Conservation (phyloP, 1,140 invertebrate genomes). For the Coelopa frigida region DNA sequence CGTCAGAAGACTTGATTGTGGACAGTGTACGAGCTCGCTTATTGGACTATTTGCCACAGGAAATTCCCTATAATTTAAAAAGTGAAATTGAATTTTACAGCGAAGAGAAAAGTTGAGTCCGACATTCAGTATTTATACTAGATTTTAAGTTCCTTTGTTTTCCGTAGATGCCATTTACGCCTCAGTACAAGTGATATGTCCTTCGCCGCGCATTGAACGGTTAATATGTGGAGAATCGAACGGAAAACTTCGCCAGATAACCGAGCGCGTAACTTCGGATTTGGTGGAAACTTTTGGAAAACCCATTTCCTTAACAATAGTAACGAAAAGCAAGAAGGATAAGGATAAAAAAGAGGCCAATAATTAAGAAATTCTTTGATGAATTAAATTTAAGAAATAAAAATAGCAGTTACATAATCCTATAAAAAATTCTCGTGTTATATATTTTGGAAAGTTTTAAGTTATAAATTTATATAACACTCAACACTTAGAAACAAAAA, state of each 20-base stretch:
- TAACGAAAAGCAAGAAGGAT: conserved; percentile 17
- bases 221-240: conserved; percentile 60
- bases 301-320: conserved; percentile 41
- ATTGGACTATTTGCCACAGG: conserved; percentile 68
- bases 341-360: neutral
- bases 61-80: conserved; percentile 72
- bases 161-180: conserved; percentile 51
- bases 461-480: neutral
- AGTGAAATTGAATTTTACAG: conserved; percentile 62
- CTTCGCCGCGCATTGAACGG: conserved; percentile 52
- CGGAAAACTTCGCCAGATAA: conserved; percentile 59
- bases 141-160: neutral
- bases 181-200: conserved; percentile 57
- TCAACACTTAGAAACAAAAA: neutral
- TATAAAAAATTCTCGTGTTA: neutral
- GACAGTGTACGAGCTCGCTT: conserved; percentile 70
- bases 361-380: too few species aligned
- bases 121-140: neutral
- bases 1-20: conserved; percentile 58
- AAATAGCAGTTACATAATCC: conserved; percentile 1
- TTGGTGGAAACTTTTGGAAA: conserved; percentile 42
- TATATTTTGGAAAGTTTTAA: neutral
- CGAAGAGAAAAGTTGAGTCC: conserved; percentile 45
- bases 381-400: too few species aligned
- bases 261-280: conserved; percentile 47